Base-by-base conservation (phyloP, 2,113 vertebrate genomes). In the Glaucomys volans region DNA sequence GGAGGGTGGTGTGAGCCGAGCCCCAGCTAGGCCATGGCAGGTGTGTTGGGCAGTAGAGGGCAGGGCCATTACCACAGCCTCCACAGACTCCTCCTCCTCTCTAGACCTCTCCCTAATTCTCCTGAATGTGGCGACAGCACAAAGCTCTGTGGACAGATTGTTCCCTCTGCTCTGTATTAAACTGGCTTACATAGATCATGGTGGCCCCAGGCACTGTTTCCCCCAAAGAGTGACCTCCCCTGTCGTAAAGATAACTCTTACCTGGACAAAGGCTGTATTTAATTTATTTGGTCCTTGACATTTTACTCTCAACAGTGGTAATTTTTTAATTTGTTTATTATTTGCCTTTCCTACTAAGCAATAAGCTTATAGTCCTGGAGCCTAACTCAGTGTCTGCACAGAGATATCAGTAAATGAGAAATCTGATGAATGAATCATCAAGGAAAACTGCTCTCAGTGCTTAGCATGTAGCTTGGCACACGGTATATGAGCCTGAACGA, bases 311-410 rank as follows among this genome's bases (percentile, higher is more conserved):
- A 79, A 86, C 16, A 69, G 37, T 86, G 66, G 69, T 52, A 57
- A 28, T 52, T 77, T 80, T 91, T 77, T 95, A 47, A 47, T 17
- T 89, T 80, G 17, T 57, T 89, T 64, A 64, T 52, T 80, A 30
- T 81, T 71, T 95, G 67, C 32, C 62, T 97, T 35, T 94, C 18
- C n/a, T 50, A 85, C n/a, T 24, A 74, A 87, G 72, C 10, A 76
- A 18, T 84, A 92, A 57, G 16, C n/a, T 30, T 35, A 54, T 4
- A 86, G 44, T 44, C 83, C 10, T 40, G 35, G 47, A 67, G 69
- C 35, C 40, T 54, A 50, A 35, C n/a, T 93, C 18, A 4, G 28
- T 40, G 47, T 92, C 67, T 88, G 35, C 30, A 28, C 32, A 42
- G 54, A 86, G 57, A 72, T 57, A 10, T 18, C 35, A 37, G 17